Evolutionary conservation across 1,140 invertebrate genomes (phyloP), one percentile per base, ranked within the genome.

Genomic region (Aphaenogaster floridana): DNA sequence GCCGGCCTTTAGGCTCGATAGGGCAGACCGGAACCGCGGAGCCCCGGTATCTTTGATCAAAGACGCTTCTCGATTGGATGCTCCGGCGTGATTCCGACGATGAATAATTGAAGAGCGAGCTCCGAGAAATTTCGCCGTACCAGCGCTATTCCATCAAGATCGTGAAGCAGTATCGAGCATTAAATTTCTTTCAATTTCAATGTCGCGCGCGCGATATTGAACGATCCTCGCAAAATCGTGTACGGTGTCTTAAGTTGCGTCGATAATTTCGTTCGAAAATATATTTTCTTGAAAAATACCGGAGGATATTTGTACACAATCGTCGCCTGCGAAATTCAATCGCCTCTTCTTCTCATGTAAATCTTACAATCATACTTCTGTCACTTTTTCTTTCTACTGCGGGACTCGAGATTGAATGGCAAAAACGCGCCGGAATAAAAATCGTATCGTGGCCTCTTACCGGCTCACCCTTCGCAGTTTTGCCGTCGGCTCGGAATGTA

Each of bases 91-190:
- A 90, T 89, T 89, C 79, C 76, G 69, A 91, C 90, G 87, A 92
- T 90, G 92, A 93, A 93, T 93, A 93, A 93, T 93, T 89, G 91
- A 92, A 86, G 50, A 90, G 85, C 74, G 21, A 45, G 59, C 84
- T 54, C 71, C 21, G 39, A 42, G 64, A 87, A 88, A 86, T 85
- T 84, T 84, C 68, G 66, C 86, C 13, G 48, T 42, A 63, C 85
- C 89, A 90, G 87, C 86, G 86, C 42, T 91, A 87, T 88, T 86
- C 54, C 61, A 36, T 45, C 15, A 36, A 74, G 69, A 74, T 57
- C 17, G 39, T 48, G 34, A 13, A 39, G 9, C 5, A 59, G 39
- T 42, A 59, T 34, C 52, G n/a, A 39, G 28, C 15, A 28, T 61
- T 48, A 61, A 61, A 63, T 84, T 63, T 84, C 28, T 84, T 76